Evolutionary conservation across 2,113 vertebrate genomes (phyloP).

Genomic region (Gobio gobio): DNA sequence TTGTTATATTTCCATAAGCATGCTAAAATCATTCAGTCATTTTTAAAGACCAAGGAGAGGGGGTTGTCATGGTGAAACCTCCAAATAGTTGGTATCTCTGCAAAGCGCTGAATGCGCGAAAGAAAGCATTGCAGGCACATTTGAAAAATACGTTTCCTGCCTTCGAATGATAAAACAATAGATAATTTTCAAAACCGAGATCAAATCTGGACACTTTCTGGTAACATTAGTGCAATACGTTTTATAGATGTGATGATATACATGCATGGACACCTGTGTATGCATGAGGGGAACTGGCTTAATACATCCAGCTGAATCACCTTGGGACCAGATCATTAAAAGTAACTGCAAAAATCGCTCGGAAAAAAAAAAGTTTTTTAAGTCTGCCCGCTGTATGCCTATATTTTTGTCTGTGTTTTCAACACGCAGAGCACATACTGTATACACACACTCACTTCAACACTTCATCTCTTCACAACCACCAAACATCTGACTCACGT

Average conservation of each 20-base stretch:
- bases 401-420: not conserved
- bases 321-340: not conserved
- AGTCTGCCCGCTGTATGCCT: not conserved
- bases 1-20: too few species aligned
- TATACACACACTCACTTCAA: not conserved
- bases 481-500: conserved; percentile 58
- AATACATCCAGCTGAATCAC: not conserved
- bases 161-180: too few species aligned
- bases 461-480: not conserved
- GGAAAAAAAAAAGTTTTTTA: not conserved
- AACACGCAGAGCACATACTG: not conserved
- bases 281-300: not conserved
- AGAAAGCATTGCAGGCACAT: too few species aligned
- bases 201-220: too few species aligned
- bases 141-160: too few species aligned
- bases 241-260: not conserved
- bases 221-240: too few species aligned
- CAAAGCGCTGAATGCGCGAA: too few species aligned
- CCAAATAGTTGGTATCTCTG: too few species aligned
- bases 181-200: too few species aligned
- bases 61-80: too few species aligned
- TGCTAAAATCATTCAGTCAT: too few species aligned
- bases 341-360: not conserved
- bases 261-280: not conserved
- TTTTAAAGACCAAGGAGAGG: too few species aligned